Evolutionary conservation across 2,797 vertebrate genomes (phyloP).

Genomic region (Mareca penelope): DNA sequence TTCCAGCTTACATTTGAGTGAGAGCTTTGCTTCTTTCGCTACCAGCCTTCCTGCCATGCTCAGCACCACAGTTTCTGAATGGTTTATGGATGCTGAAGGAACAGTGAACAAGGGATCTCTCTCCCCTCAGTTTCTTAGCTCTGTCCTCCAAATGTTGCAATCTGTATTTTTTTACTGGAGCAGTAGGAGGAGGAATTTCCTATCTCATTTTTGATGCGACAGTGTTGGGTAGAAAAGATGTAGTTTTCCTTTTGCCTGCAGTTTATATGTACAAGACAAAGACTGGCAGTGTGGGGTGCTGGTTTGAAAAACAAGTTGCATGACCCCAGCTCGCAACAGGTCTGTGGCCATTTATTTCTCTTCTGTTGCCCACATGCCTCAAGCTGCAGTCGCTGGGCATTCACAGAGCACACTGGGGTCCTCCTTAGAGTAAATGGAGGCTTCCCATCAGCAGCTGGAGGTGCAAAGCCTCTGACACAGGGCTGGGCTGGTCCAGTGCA

Average conservation of each 20-base stretch:
- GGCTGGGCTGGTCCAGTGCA: not conserved
- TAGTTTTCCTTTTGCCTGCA: not conserved
- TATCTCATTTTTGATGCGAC: not conserved
- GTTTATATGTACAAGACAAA: not conserved
- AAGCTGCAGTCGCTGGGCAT: not conserved
- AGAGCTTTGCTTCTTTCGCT: not conserved
- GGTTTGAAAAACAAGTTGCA: not conserved
- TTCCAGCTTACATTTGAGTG: not conserved
- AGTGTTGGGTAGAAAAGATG: not conserved
- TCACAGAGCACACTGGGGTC: not conserved
- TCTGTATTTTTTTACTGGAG: not conserved
- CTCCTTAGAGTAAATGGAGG: not conserved
- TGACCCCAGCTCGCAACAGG: not conserved
- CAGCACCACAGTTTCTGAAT: not conserved
- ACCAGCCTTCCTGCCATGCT: not conserved
- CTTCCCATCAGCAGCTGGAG: not conserved
- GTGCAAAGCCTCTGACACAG: not conserved
- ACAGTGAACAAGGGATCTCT: not conserved
- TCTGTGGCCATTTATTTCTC: not conserved
- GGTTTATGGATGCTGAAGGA: not conserved
- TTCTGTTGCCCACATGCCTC: not conserved
- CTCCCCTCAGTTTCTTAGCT: not conserved
- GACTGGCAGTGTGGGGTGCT: not conserved
- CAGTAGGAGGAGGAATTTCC: not conserved
- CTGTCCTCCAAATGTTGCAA: not conserved